Evolutionary conservation across 2,113 vertebrate species (phyloP).

Genomic region (Nansenia antarctica): DNA sequence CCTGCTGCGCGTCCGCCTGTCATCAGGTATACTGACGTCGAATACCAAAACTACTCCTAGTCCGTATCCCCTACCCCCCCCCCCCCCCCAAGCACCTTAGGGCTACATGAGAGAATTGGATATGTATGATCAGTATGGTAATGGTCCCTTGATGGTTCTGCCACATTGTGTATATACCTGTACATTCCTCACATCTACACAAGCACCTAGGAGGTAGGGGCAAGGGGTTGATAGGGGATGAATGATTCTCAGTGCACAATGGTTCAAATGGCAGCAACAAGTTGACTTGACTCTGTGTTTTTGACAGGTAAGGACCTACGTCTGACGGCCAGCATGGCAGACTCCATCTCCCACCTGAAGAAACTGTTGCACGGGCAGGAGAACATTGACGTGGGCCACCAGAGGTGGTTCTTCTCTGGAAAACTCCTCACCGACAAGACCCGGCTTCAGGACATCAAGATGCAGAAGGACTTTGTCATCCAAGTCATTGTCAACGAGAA

Average conservation of each 20-base stretch:
- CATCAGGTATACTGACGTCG: no score
- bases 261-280: constrained; percentile 13
- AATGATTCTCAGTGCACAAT: no score
- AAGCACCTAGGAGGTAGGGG: no score
- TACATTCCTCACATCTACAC: not conserved
- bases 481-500: constrained; percentile 93
- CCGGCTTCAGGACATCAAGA: constrained; percentile 92
- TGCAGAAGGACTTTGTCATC: constrained; percentile 97
- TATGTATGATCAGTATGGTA: not conserved
- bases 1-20: constrained; percentile 88
- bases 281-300: constrained; percentile 2
- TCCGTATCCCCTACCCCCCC: no score
- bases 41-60: no score
- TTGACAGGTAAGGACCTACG: constrained; percentile 86
- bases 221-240: no score
- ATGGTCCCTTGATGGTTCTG: no score
- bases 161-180: not conserved
- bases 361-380: constrained; percentile 87
- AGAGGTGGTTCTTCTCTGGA: constrained; percentile 97
- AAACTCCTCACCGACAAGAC: constrained; percentile 94
- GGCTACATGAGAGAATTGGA: not conserved
- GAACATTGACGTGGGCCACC: constrained; percentile 82
- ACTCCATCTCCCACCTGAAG: constrained; percentile 91
- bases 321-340: constrained; percentile 87
- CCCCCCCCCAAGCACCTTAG: no score